Conservation (phyloP, 1,140 invertebrate genomes). For the Paraescarpia echinospica region DNA sequence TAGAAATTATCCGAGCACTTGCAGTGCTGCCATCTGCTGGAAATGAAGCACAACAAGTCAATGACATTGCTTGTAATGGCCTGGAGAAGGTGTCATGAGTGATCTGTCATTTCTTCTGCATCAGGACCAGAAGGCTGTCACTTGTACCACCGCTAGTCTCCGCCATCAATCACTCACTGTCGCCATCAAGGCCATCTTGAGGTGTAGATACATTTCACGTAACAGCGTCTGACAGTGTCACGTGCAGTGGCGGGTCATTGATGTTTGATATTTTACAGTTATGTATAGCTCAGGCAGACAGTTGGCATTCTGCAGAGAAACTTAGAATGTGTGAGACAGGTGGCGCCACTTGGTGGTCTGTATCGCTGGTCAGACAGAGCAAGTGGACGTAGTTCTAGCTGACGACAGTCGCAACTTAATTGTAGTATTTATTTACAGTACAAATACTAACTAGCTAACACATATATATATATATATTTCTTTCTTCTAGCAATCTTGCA, state of each 20-base stretch:
- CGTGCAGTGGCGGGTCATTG: not conserved
- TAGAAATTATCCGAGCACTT: not conserved
- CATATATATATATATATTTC: no score
- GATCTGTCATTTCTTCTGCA: not conserved
- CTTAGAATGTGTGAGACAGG: not conserved
- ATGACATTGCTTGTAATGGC: not conserved
- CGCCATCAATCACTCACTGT: not conserved
- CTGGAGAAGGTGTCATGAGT: not conserved
- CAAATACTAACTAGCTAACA: not conserved
- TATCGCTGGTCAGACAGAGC: not conserved
- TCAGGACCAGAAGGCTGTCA: not conserved
- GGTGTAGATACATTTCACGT: not conserved
- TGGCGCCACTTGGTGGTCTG: not conserved
- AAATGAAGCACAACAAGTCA: not conserved
- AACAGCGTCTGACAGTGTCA: not conserved
- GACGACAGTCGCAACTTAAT: not conserved
- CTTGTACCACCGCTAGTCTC: not conserved
- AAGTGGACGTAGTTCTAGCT: not conserved
- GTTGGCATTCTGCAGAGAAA: not conserved
- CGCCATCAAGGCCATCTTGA: not conserved
- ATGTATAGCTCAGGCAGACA: not conserved
- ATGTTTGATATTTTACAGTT: not conserved
- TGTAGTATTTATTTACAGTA: not conserved
- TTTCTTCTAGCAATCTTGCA: no score
- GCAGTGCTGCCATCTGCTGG: not conserved